Evolutionary conservation across 2,888 invertebrate genomes (phyloP).

Genomic region (Apotomis capreana): DNA sequence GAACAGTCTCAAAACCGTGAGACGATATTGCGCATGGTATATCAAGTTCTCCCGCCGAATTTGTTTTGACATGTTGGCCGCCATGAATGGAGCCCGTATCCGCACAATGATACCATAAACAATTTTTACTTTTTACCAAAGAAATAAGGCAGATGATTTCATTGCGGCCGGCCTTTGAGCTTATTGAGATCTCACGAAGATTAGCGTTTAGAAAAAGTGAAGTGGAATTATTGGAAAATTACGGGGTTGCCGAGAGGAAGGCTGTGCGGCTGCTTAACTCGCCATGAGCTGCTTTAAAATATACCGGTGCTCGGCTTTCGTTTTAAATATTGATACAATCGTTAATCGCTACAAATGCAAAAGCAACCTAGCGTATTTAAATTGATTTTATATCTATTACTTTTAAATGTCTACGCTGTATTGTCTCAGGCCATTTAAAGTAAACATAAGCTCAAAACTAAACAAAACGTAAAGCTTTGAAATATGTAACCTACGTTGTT

Average conservation of each 20-base stretch:
- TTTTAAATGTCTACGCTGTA: too few species aligned
- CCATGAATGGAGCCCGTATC: conserved; percentile 60
- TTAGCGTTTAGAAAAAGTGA: conserved; percentile 72
- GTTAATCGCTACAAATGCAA: too few species aligned
- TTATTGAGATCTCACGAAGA: conserved; percentile 79
- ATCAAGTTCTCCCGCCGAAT: conserved; percentile 53
- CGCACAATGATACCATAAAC: conserved; percentile 74
- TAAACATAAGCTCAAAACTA: too few species aligned
- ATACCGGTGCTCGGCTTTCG: background rate
- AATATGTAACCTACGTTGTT: too few species aligned
- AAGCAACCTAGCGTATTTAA: too few species aligned
- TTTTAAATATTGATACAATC: background rate
- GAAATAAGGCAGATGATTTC: conserved; percentile 65
- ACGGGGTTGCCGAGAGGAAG: conserved; percentile 64
- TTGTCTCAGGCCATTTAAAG: too few species aligned
- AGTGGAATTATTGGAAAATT: conserved; percentile 79
- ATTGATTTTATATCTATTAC: too few species aligned
- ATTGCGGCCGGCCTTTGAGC: conserved; percentile 67
- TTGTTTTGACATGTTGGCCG: conserved; percentile 74
- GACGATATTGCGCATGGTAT: conserved; percentile 11
- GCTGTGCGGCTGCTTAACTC: conserved; percentile 27
- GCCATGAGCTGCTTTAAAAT: conserved; percentile 4
- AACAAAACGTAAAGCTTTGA: too few species aligned
- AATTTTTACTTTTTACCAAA: conserved; percentile 63
- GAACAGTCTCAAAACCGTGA: background rate